These are phyloP conservation scores for Ibycter americanus DNA, from an alignment of 2,797 vertebrate species.

Conservation along the genomic window DNA sequence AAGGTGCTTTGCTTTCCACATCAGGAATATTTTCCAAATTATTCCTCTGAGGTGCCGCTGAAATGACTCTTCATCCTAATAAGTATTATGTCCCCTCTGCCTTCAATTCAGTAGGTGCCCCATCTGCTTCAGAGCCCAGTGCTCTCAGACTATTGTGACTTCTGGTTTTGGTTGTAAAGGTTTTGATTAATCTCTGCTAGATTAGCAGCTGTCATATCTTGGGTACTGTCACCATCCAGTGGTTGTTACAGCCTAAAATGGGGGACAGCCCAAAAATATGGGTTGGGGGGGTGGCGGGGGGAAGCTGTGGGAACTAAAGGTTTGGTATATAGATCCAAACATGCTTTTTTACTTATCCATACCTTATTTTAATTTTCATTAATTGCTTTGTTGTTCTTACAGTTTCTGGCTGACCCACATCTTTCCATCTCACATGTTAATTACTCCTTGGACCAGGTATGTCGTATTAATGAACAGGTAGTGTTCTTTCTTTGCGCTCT, in stretches of 20 bases:
- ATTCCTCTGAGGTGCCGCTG: not conserved
- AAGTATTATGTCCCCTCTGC: not conserved
- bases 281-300: accelerated
- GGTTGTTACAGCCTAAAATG: not conserved
- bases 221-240: not conserved
- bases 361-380: not conserved
- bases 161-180: not conserved
- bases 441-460: constrained; percentile 96
- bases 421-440: constrained; percentile 96
- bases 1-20: not conserved
- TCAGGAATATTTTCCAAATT: not conserved
- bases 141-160: not conserved
- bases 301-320: not conserved
- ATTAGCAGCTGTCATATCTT: not conserved
- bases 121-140: not conserved
- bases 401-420: constrained; percentile 97
- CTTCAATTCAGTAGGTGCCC: not conserved
- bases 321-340: not conserved
- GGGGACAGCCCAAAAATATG: not conserved
- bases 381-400: constrained; percentile 62
- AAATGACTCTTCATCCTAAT: not conserved
- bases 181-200: not conserved
- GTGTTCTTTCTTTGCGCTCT: not conserved
- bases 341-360: not conserved
- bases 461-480: not conserved